phyloP scores from a whole-genome alignment of 2,888 invertebrate species.

The Dolomedes plantarius region DNA sequence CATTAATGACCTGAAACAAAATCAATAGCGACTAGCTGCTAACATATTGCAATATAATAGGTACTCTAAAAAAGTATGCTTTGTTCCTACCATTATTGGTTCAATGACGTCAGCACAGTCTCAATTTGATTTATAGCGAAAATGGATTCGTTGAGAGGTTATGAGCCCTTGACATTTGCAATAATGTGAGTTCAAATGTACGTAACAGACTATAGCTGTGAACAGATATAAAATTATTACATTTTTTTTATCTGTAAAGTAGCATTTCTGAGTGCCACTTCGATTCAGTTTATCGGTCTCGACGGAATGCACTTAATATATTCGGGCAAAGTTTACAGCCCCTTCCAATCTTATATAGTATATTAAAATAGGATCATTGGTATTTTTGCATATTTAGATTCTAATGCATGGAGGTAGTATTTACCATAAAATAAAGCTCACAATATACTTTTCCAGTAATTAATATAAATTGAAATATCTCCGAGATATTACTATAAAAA shows the following conservation, averaged over 20 bases:
- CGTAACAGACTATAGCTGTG: neutral
- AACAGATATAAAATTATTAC: neutral
- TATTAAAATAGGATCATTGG: too few relatives aligned
- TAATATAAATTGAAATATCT: too few relatives aligned
- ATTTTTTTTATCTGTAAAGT: neutral
- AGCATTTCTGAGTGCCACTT: neutral
- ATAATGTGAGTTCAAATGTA: conserved; percentile 3
- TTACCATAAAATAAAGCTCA: too few relatives aligned
- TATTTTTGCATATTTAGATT: too few relatives aligned
- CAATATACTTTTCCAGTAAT: too few relatives aligned
- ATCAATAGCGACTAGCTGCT: conserved; percentile 46
- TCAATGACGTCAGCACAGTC: conserved; percentile 44
- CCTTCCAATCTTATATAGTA: neutral
- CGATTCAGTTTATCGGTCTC: neutral
- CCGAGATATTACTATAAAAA: too few relatives aligned
- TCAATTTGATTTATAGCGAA: conserved; percentile 51
- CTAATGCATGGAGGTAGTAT: too few relatives aligned
- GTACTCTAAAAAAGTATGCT: conserved; percentile 30
- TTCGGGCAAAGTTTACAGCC: neutral
- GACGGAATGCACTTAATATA: neutral
- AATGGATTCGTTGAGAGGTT: conserved; percentile 60
- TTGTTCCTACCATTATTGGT: conserved; percentile 33
- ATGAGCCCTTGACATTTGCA: conserved; percentile 67
- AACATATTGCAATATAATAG: conserved; percentile 39
- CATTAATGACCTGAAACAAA: conserved; percentile 49